Base-by-base conservation (phyloP, 2,797 vertebrate genomes). In the Eleutherodactylus coqui region DNA sequence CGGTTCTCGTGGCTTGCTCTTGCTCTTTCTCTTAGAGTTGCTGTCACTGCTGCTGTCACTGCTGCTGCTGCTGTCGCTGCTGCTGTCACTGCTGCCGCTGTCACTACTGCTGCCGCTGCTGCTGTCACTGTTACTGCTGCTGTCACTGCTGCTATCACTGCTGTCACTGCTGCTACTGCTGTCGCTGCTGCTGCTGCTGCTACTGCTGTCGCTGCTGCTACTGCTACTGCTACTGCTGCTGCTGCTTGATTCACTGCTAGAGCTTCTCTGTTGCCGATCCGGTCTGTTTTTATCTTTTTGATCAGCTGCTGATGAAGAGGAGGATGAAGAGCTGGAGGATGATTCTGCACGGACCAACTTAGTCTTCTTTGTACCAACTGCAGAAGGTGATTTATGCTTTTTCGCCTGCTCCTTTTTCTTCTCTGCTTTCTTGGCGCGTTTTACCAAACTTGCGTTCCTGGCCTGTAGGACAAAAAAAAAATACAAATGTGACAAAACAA, bases 221-320 rank as follows among this genome's bases (percentile, higher is more conserved):
- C 24, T 62, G 10, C 72, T 88, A 0, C 13, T 86, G 0, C 9
- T 67, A 0, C 32, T 64, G 0, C 5, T 83, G 0, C 78, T 75
- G 0, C 51, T 86, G 0, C 34, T 88, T 0, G 17, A 14, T 51
- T 76, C 0, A 0, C 14, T 90, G 5, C 29, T 82, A 16, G 55
- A 62, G 8, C 72, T 72, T n/a, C 82, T 70, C 84, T 84, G 47
- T 82, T 88, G 58, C 53, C 84, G 0, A 36, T 86, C 70, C 19
- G 41, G 32, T 24, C 36, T 53, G 41, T 8, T 69, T 77, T 6
- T 29, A 43, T 3, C 41, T 32, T 2, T 76, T 38, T 36, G 34
- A 21, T 19, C 41, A 58, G 32, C 6, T 24, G n/a, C 24, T 43
- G 89, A 88, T 82, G 91, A 87, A 10, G 80, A 2, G 17, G 89